Evolutionary conservation across 2,797 vertebrate species (phyloP).

Genomic region (Hephaestus fuliginosus): DNA sequence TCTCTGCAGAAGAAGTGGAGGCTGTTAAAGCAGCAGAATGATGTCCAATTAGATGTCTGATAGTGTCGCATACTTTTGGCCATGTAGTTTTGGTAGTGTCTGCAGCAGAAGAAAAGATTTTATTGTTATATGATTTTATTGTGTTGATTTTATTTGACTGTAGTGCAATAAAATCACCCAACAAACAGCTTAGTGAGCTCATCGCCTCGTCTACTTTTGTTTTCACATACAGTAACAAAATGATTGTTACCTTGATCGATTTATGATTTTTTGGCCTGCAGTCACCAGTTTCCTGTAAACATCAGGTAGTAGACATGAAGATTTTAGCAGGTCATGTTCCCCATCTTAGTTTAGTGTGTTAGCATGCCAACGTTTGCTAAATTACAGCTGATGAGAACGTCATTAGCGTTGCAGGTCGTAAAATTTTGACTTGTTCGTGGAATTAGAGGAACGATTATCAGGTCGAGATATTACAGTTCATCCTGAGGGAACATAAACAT

Average conservation of each 20-base stretch:
- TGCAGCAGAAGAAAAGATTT: not conserved
- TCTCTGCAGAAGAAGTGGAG: too few species aligned
- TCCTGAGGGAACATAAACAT: not conserved
- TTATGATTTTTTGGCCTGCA: not conserved
- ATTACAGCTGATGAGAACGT: not conserved
- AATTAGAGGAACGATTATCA: not conserved
- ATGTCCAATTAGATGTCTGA: not conserved
- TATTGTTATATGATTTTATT: slow-evolving; percentile 2
- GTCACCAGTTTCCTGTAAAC: not conserved
- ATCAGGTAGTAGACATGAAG: too few species aligned
- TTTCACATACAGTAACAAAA: not conserved
- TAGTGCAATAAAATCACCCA: not conserved
- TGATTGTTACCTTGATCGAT: not conserved
- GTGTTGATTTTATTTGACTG: not conserved
- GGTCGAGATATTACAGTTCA: not conserved
- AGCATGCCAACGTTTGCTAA: too few species aligned
- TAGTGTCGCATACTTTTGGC: not conserved
- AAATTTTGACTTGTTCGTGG: not conserved
- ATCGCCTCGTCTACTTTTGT: not conserved
- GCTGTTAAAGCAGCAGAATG: not conserved
- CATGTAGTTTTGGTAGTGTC: not conserved
- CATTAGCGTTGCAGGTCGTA: not conserved
- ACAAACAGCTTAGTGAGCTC: not conserved
- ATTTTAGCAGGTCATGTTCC: too few species aligned
- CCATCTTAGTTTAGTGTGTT: too few species aligned